Evolutionary conservation across 2,888 invertebrate genomes (phyloP), one percentile per base, ranked within the genome.

Genomic region (Campoplex capitator): DNA sequence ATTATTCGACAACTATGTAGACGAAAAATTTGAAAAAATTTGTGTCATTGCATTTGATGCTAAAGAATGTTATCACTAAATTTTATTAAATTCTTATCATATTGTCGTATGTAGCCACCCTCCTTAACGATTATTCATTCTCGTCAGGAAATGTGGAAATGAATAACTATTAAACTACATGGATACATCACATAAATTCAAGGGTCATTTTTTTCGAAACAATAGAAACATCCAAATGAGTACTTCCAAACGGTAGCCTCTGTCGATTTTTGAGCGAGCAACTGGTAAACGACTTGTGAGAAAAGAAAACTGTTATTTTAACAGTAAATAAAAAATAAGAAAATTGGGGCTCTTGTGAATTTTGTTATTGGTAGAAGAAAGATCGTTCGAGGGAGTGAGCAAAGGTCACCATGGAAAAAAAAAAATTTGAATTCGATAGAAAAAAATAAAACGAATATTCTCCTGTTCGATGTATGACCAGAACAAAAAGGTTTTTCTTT

Each of bases 401-500:
- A 32, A 28, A 56, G 54, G 74, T 74, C 54, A 35, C 42, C 32
- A 28, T 28, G 13, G n/a, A 28, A 68, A 58, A 78, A 54, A 54
- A 75, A 70, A 73, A 76, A 58, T 77, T 74, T 67, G 77, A 68
- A 77, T 81, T 76, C 68, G 35, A 35, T 18, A n/a, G 65, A 65
- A 67, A 28, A 67, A n/a, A 62, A 42, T 54, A 56, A 54, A 71
- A 28, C 77, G 68, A 67, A 81, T 67, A 76, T 82, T 82, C 35
- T 23, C 28, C 65, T 45, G 65, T 35, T 80, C 76, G 54, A 62
- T 58, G 78, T 71, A 54, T 56, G 77, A 73, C 67, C 76, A 67
- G 81, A 82, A 77, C 81, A 77, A 77, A 85, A 56, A 77, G 35
- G 77, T 85, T 82, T 85, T 80, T 79, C 71, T 75, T 58, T 62